These are phyloP conservation scores for Craterocephalus amniculus DNA, from an alignment of 2,797 vertebrate species.

Conservation along the genomic window DNA sequence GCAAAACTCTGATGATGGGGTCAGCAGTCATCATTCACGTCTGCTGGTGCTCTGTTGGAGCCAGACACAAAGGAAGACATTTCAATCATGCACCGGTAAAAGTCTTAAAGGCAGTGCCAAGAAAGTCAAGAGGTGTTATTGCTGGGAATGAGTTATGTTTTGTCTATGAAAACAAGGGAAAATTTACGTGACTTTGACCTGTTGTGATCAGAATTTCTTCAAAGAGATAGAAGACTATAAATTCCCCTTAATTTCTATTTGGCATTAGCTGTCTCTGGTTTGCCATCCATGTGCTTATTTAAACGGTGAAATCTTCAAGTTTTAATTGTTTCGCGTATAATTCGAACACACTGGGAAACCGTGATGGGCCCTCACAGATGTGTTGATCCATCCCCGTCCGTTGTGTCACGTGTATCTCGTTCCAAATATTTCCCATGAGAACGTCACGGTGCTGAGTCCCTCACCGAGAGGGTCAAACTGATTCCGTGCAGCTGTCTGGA, in stretches of 20 bases:
- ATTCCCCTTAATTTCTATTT: not conserved
- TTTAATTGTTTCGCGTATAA: slow-evolving; percentile 1
- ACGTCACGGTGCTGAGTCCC: slow-evolving; percentile 14
- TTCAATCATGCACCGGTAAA: not conserved
- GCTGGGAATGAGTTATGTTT: slow-evolving; percentile 10
- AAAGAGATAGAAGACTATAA: slow-evolving; percentile 15
- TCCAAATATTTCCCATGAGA: slow-evolving; percentile 50
- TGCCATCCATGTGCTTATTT: slow-evolving; percentile 4
- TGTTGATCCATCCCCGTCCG: slow-evolving; percentile 38
- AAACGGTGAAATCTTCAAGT: slow-evolving; percentile 18
- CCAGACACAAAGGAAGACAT: slow-evolving; percentile 25
- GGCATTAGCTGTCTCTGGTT: not conserved
- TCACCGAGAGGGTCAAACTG: slow-evolving; percentile 33
- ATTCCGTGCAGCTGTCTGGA: slow-evolving; percentile 66
- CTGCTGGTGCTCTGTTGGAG: slow-evolving; percentile 33
- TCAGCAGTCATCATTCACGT: slow-evolving; percentile 47
- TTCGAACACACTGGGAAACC: slow-evolving; percentile 44
- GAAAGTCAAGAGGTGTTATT: slow-evolving; percentile 29
- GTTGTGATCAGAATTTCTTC: not conserved
- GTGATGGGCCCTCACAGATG: slow-evolving; percentile 68
- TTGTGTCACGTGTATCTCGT: slow-evolving; percentile 22
- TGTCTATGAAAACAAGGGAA: slow-evolving; percentile 25
- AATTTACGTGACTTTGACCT: slow-evolving; percentile 5
- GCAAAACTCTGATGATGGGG: slow-evolving; percentile 48
- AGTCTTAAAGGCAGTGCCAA: slow-evolving; percentile 15